phyloP scores from a whole-genome alignment of 1,140 invertebrate genomes.

The Melanaphis sacchari region DNA sequence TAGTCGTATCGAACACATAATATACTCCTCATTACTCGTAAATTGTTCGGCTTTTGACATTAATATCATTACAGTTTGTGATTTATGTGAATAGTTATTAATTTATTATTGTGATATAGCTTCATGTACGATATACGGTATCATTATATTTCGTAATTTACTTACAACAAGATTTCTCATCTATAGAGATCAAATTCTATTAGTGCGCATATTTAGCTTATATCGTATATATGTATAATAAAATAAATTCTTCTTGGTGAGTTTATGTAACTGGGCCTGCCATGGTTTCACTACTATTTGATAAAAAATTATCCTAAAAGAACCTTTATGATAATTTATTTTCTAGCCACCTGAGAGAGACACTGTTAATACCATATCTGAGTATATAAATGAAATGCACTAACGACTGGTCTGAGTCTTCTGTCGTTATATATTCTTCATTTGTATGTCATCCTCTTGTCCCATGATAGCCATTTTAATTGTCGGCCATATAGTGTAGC shows the following conservation, averaged over 20 bases:
- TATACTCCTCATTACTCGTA: background rate
- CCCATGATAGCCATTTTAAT: background rate
- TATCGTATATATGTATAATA: background rate
- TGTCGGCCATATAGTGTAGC: background rate
- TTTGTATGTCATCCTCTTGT: background rate
- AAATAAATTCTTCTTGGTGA: background rate
- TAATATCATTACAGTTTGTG: background rate
- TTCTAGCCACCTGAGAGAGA: background rate
- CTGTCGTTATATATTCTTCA: background rate
- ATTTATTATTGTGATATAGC: background rate
- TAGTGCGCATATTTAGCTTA: background rate
- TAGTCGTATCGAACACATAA: background rate
- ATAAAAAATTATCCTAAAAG: constrained; percentile 30
- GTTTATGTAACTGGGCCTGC: background rate
- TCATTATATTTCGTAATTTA: constrained; percentile 1
- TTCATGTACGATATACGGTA: no score
- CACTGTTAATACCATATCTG: background rate
- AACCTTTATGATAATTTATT: constrained; percentile 30
- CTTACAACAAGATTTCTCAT: background rate
- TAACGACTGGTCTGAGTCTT: constrained; percentile 29
- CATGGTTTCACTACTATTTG: background rate
- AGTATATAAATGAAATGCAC: background rate
- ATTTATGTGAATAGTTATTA: constrained; percentile 1
- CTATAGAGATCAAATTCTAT: background rate
- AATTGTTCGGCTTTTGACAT: background rate